A percentile compares a stretch with the other conserved stretches of the same genome.
phyloP scores from a whole-genome alignment of 2,797 vertebrate genomes.

The Dipus sagitta region DNA sequence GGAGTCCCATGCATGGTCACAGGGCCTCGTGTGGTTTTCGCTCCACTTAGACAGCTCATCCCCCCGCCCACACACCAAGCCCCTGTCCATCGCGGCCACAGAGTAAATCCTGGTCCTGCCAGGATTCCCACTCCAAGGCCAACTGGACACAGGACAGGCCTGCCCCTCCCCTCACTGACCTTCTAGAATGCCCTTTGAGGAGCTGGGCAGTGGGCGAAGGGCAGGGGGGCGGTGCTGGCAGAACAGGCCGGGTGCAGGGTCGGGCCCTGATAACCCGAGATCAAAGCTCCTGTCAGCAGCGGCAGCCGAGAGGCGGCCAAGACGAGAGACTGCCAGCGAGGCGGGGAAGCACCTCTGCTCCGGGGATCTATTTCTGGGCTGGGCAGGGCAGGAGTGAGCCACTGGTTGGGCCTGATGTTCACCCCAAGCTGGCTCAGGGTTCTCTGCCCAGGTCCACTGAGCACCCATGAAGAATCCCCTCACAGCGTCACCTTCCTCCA shows the following conservation, averaged over 20 bases:
- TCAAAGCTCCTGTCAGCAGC: constrained; percentile 89
- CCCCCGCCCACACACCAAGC: background rate
- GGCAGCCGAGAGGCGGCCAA: constrained; percentile 87
- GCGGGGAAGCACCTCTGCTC: constrained; percentile 74
- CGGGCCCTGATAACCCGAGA: constrained; percentile 88
- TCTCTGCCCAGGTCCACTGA: background rate
- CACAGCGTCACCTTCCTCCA: rapidly evolving
- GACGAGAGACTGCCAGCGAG: constrained; percentile 68
- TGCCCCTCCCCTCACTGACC: background rate
- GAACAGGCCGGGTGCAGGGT: constrained; percentile 74
- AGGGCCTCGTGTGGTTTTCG: too few species aligned
- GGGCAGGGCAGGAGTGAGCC: constrained; percentile 70
- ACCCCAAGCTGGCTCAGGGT: background rate
- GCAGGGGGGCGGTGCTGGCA: constrained; percentile 51
- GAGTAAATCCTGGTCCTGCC: background rate
- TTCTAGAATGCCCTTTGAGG: constrained; percentile 72
- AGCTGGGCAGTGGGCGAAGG: constrained; percentile 53
- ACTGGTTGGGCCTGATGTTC: background rate
- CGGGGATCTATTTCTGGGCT: constrained; percentile 87
- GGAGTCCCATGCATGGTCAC: rapidly evolving
- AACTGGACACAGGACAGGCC: background rate
- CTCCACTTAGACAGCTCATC: background rate
- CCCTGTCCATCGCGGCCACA: rapidly evolving
- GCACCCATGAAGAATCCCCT: rapidly evolving
- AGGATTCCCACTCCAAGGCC: background rate